Percentiles rank a stretch among this genome's conserved stretches.
Conservation (phyloP, 2,888 invertebrate genomes). For the Venustoraphidia nigricollis region DNA sequence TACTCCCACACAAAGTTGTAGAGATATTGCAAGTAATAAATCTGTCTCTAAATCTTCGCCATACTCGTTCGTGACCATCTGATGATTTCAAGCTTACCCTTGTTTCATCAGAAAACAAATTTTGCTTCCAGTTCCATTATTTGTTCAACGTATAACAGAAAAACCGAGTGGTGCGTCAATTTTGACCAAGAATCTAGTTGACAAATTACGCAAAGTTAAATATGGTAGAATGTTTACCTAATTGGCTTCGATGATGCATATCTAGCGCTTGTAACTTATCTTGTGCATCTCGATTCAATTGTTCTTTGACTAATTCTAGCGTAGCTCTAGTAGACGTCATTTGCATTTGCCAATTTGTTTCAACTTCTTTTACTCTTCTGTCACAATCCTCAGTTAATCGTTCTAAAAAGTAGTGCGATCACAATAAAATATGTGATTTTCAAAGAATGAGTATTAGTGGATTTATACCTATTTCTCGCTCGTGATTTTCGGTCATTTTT, state of each 20-base stretch:
- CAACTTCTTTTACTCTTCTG: conserved; percentile 24
- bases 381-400: conserved; percentile 26
- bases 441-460: neutral
- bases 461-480: conserved; percentile 45
- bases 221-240: conserved; percentile 29
- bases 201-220: too few relatives aligned
- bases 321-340: conserved; percentile 26
- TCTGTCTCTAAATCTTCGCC: too few relatives aligned
- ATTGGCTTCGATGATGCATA: conserved; percentile 41
- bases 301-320: conserved; percentile 30
- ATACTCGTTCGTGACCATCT: too few relatives aligned
- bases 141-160: too few relatives aligned
- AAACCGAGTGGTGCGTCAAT: too few relatives aligned
- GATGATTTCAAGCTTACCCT: too few relatives aligned
- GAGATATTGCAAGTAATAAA: too few relatives aligned
- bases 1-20: too few relatives aligned
- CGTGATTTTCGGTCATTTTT: conserved; percentile 44
- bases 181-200: too few relatives aligned
- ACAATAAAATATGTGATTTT: neutral
- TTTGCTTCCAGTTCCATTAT: too few relatives aligned
- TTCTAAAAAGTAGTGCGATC: conserved; percentile 19
- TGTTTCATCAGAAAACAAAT: too few relatives aligned
- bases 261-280: conserved; percentile 29
- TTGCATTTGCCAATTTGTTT: conserved; percentile 27
- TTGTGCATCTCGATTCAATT: conserved; percentile 31